These are phyloP conservation scores for Pteruthius melanotis DNA, from an alignment of 2,113 vertebrate species.

Conservation along the genomic window DNA sequence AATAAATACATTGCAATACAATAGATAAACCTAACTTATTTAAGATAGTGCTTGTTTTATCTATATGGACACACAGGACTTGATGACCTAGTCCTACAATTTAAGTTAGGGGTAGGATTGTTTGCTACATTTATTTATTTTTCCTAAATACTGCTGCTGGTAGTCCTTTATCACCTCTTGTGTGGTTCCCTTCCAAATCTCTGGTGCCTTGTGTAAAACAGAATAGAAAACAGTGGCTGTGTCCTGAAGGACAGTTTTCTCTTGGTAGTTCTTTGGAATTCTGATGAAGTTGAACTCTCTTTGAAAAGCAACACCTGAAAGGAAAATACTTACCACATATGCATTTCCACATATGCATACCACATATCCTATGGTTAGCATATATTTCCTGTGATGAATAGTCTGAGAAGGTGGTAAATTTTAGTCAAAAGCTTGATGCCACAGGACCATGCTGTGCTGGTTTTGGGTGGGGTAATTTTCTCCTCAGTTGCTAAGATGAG, in stretches of 20 bases:
- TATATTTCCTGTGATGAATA: not conserved
- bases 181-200: not conserved
- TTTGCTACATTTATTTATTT: not conserved
- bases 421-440: not conserved
- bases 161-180: not conserved
- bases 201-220: not conserved
- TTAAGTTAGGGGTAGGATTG: not conserved
- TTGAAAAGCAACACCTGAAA: not conserved
- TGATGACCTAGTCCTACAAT: not conserved
- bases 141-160: not conserved
- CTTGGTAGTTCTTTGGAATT: not conserved
- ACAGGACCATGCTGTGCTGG: not conserved
- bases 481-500: not conserved
- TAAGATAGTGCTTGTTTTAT: not conserved
- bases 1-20: not conserved
- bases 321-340: rapidly evolving
- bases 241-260: not conserved
- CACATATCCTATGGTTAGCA: rapidly evolving
- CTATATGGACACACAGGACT: not conserved
- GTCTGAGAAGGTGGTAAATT: not conserved
- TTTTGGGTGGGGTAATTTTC: not conserved
- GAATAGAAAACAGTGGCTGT: not conserved
- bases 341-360: too few relatives aligned
- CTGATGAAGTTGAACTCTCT: not conserved
- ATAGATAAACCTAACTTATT: not conserved